A percentile compares a stretch with the other conserved stretches of the same genome.
Conservation (phyloP, 2,888 invertebrate genomes). For the Deroplatys truncata region DNA sequence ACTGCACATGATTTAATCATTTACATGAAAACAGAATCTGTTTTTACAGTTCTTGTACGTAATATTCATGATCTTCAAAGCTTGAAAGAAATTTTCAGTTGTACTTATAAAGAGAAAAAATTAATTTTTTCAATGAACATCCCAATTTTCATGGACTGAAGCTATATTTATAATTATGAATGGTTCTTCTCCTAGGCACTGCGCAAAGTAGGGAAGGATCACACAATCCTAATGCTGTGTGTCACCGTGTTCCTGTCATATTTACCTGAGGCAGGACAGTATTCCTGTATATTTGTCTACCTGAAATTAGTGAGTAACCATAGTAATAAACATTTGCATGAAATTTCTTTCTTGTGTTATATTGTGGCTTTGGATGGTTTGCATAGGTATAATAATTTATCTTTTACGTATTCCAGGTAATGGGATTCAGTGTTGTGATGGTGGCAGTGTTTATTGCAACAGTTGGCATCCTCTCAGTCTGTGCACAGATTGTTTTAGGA, state of each 20-base stretch:
- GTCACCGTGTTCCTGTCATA: slow-evolving; percentile 97
- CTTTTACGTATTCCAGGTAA: slow-evolving; percentile 52
- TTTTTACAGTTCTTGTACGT: too few species aligned
- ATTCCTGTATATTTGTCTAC: slow-evolving; percentile 99
- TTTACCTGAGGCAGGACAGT: slow-evolving; percentile 97
- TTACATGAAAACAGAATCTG: too few species aligned
- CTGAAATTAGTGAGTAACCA: slow-evolving; percentile 70
- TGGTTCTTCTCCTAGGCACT: slow-evolving; percentile 53
- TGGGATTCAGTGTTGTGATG: slow-evolving; percentile 92
- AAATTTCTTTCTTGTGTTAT: not conserved
- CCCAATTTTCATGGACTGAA: not conserved
- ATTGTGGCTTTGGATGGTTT: not conserved
- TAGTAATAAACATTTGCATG: not conserved
- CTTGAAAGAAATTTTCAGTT: too few species aligned
- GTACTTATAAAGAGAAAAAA: too few species aligned
- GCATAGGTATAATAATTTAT: not conserved
- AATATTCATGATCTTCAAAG: too few species aligned
- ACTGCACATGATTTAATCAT: too few species aligned
- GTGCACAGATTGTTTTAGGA: slow-evolving; percentile 86
- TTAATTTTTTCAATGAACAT: too few species aligned
- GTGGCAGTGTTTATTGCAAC: slow-evolving; percentile 97
- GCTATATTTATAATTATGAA: not conserved
- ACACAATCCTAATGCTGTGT: slow-evolving; percentile 93
- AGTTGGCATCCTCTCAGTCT: slow-evolving; percentile 92
- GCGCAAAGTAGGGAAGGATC: slow-evolving; percentile 88